phyloP scores from a whole-genome alignment of 2,113 vertebrate genomes.

The Pituophis catenifer region DNA sequence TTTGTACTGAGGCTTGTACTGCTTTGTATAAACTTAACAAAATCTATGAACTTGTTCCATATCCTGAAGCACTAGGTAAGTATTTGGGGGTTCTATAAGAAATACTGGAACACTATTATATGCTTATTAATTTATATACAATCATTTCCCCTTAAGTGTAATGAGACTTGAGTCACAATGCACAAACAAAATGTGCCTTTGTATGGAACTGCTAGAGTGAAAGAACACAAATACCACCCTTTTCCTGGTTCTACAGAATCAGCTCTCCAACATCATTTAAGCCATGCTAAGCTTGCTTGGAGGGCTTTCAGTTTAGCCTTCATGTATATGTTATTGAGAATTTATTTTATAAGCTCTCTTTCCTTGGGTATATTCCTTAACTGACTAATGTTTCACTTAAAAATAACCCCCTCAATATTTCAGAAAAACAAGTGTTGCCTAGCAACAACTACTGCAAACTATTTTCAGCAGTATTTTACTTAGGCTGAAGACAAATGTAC shows the following conservation, averaged over 20 bases:
- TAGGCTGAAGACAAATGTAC: neutral
- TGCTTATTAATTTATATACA: neutral
- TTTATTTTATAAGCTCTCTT: conserved; percentile 10
- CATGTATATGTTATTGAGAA: conserved; percentile 13
- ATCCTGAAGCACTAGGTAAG: neutral
- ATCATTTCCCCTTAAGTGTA: too few relatives aligned
- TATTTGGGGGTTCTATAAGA: neutral
- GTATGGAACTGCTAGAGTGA: neutral
- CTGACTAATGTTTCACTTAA: conserved; percentile 3
- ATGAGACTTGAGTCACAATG: neutral
- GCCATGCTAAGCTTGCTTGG: neutral
- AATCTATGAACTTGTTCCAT: neutral
- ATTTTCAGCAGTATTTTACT: conserved; percentile 6
- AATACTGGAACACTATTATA: neutral
- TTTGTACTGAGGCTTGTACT: neutral
- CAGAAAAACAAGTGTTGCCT: conserved; percentile 2
- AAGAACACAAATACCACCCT: neutral
- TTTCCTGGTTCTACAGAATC: neutral
- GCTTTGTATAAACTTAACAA: neutral
- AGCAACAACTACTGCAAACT: conserved; percentile 14
- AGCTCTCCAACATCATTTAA: conserved; percentile 12
- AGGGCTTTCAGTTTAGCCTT: neutral
- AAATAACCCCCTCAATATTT: conserved; percentile 21
- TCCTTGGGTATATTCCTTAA: conserved; percentile 14
- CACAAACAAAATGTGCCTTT: neutral